phyloP scores from a whole-genome alignment of 1,140 invertebrate genomes.

The Gonatopus flavifemur region DNA sequence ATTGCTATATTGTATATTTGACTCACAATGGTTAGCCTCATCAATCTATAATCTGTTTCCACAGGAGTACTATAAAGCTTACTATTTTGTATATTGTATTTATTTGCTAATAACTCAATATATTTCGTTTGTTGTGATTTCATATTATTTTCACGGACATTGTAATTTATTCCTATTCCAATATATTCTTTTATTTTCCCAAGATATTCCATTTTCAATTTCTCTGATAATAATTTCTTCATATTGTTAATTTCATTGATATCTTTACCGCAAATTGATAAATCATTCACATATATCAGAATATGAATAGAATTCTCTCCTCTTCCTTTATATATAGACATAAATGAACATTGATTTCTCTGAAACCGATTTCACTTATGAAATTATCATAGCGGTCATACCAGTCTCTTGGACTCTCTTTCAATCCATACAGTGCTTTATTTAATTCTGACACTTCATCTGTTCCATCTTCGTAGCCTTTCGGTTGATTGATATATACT shows the following conservation, averaged over 20 bases:
- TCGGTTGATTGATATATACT: conserved; percentile 4
- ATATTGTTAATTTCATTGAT: background rate
- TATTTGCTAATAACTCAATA: background rate
- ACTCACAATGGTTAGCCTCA: background rate
- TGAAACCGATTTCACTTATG: background rate
- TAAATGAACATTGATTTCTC: conserved; percentile 4
- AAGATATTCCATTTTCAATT: background rate
- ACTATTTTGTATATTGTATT: conserved; percentile 7
- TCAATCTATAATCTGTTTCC: background rate
- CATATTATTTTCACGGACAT: background rate
- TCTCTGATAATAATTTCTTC: background rate
- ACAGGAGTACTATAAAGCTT: conserved; percentile 3
- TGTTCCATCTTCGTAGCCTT: background rate
- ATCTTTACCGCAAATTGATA: conserved; percentile 1
- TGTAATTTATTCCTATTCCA: background rate
- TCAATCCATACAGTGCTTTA: conserved; percentile 6
- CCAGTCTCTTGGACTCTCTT: background rate
- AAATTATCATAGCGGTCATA: conserved; percentile 5
- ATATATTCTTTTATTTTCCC: background rate
- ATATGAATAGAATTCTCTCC: background rate
- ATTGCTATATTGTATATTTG: conserved; percentile 7
- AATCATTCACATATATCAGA: conserved; percentile 4
- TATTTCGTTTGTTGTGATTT: conserved; percentile 1
- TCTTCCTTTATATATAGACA: conserved; percentile 5
- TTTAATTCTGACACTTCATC: background rate